These are phyloP conservation scores for Pachyramphus minor DNA, from an alignment of 2,113 vertebrate species.

Conservation along the genomic window DNA sequence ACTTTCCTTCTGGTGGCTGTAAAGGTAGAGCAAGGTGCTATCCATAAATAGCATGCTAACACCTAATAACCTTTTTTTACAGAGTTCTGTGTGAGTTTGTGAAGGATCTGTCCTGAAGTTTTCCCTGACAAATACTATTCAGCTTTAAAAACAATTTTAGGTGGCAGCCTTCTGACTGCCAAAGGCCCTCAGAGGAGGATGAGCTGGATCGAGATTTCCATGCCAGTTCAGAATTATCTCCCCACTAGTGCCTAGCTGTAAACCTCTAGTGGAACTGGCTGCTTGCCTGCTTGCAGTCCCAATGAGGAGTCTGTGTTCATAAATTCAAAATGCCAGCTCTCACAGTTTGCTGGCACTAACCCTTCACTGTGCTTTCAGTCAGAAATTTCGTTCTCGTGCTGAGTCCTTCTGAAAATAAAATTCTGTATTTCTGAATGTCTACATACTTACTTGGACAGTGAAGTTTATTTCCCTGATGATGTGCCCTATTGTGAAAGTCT, in stretches of 20 bases:
- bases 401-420: background rate
- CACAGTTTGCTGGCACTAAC: background rate
- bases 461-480: background rate
- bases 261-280: background rate
- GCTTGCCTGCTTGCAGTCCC: background rate
- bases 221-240: slow-evolving; percentile 13
- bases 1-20: background rate
- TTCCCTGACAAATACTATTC: background rate
- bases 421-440: background rate
- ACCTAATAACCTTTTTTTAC: background rate
- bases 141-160: background rate
- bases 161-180: background rate
- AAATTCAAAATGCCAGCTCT: background rate
- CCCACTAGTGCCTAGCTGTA: background rate
- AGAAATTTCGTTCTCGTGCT: background rate
- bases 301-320: background rate
- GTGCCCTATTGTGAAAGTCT: background rate
- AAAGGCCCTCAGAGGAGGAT: background rate
- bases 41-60: background rate
- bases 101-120: background rate
- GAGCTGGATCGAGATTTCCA: background rate
- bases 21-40: background rate
- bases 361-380: background rate
- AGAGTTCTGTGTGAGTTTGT: background rate
- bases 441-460: background rate